These are phyloP conservation scores for Drosophila navojoa DNA, from an alignment of 1,140 invertebrate species.

Conservation along the genomic window DNA sequence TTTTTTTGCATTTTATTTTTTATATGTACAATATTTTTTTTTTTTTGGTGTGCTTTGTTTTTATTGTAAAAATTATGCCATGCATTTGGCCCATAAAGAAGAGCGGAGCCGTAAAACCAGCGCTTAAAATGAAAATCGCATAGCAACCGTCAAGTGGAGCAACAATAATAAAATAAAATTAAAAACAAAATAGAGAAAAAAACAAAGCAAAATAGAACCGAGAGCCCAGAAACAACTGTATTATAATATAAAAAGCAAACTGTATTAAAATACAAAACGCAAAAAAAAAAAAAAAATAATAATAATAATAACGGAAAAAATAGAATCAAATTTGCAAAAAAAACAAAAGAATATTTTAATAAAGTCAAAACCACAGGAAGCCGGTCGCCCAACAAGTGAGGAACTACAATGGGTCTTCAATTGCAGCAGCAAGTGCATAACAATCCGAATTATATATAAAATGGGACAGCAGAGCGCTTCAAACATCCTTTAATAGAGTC, in stretches of 20 bases:
- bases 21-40: not conserved
- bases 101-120: constrained; percentile 48
- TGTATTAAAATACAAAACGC: constrained; percentile 50
- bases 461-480: constrained; percentile 12
- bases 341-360: constrained; percentile 76
- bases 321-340: not conserved
- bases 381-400: constrained; percentile 5
- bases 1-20: constrained; percentile 33
- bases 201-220: not conserved
- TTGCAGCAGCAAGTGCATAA: constrained; percentile 64
- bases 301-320: no score
- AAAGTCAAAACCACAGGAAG: constrained; percentile 74
- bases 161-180: constrained; percentile 42
- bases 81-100: constrained; percentile 76
- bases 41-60: constrained; percentile 27
- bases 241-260: constrained; percentile 64
- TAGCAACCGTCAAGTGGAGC: constrained; percentile 59
- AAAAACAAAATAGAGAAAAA: constrained; percentile 11
- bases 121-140: constrained; percentile 57
- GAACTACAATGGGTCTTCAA: constrained; percentile 53
- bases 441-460: constrained; percentile 20
- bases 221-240: constrained; percentile 47
- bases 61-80: constrained; percentile 72
- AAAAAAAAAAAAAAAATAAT: constrained; percentile 64
- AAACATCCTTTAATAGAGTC: not conserved